These are phyloP conservation scores for Dryobota labecula DNA, from an alignment of 2,888 invertebrate genomes.

Conservation along the genomic window DNA sequence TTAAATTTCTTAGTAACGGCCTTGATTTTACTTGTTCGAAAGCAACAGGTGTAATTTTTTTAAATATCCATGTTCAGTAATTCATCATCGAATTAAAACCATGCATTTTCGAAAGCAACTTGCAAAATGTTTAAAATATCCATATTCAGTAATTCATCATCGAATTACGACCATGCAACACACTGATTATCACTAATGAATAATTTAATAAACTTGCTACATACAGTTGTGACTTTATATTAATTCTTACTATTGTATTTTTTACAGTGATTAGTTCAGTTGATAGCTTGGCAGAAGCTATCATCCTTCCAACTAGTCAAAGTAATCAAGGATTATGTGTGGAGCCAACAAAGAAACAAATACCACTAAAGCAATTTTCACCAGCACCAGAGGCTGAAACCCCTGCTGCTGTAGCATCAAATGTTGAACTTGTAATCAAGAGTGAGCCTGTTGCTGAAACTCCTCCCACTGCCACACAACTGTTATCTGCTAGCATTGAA, in stretches of 20 bases:
- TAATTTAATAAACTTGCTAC: conserved; percentile 11
- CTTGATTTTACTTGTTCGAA: conserved; percentile 55
- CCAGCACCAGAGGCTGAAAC: conserved; percentile 71
- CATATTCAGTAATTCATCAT: not conserved
- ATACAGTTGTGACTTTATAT: not conserved
- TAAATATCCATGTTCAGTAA: conserved; percentile 10
- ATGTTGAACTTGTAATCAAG: conserved; percentile 73
- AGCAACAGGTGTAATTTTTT: conserved; percentile 21
- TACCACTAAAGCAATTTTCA: conserved; percentile 67
- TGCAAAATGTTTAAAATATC: not conserved
- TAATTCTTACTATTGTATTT: conserved; percentile 49
- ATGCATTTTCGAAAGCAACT: conserved; percentile 28
- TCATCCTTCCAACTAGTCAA: conserved; percentile 86
- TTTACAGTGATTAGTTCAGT: conserved; percentile 86
- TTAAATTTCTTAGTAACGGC: conserved; percentile 46
- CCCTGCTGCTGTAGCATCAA: conserved; percentile 65
- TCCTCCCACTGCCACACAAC: conserved; percentile 81
- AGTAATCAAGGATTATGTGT: conserved; percentile 74
- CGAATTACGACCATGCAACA: conserved; percentile 12
- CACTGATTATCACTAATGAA: conserved; percentile 6
- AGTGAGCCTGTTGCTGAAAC: conserved; percentile 73
- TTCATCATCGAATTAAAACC: conserved; percentile 16
- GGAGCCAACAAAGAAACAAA: conserved; percentile 72
- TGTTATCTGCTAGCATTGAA: conserved; percentile 86
- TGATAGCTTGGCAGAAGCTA: conserved; percentile 84